Base-by-base conservation (phyloP, 2,888 invertebrate species). In the Drosophila maculinotata region DNA sequence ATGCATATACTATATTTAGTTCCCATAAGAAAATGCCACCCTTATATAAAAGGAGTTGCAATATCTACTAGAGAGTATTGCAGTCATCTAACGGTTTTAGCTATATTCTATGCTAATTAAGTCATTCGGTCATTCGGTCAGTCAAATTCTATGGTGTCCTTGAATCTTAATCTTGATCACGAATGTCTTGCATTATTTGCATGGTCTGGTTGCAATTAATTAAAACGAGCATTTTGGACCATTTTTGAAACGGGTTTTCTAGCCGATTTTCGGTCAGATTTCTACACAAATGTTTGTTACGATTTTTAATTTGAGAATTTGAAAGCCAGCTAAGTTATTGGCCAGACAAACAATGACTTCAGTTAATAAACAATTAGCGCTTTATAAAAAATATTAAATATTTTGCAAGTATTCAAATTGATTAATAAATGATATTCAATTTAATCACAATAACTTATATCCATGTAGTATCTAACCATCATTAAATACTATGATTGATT, bases 161-260 rank as follows among this genome's bases (percentile, higher is more conserved):
- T 74, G 75, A 75, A 67, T 49, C 33, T 49, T 23, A 53, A 53
- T 54, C 60, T 60, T 74, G 35, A 44, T 25, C 56, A 33, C 51
- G 28, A 71, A 10, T 28, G 28, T 45, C 59, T 72, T 23, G 64
- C 35, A 66, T 54, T 66, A 54, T 69, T 69, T 49, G 41, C 64
- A 53, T 64, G 36, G 41, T 25, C 51, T 68, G 20, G 20, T 39
- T 69, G 51, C 64, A 69, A 47, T 54, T 63, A 63, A 63, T 63
- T 35, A 42, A 60, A 68, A 57, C 49, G 33, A 53, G 72, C 38
- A 39, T 33, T 33, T 68, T 72, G 53, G 39, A 51, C 57, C 57
- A 63, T 64, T 63, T 71, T 58, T 2, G n/a, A 10, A 69, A 72
- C 71, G 35, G 12, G 71, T 73, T 72, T 71, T 28, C 20, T 28